Conservation (phyloP, 2,797 vertebrate species). For the Ctenosaura bakeri region DNA sequence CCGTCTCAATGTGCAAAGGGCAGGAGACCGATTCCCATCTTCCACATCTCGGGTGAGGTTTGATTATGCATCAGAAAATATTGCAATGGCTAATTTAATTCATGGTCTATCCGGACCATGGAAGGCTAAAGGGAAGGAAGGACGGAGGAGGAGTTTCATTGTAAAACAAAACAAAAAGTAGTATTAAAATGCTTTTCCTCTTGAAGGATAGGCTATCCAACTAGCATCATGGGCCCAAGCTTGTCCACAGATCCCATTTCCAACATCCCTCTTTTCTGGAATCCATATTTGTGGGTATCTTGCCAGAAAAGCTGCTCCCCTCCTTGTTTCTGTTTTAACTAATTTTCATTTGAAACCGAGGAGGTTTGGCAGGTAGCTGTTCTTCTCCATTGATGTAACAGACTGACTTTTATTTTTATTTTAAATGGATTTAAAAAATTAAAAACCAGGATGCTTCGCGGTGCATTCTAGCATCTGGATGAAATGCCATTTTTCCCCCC, state of each 20-base stretch:
- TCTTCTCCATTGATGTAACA: not conserved
- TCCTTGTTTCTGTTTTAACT: not conserved
- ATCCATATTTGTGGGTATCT: not conserved
- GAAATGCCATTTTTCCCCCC: slow-evolving; percentile 70
- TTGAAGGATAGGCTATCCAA: not conserved
- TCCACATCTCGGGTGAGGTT: no score
- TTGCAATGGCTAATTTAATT: not conserved
- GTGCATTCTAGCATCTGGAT: slow-evolving; percentile 55
- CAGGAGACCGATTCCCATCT: not conserved
- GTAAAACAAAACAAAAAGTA: no score
- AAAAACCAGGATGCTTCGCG: slow-evolving; percentile 17
- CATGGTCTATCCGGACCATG: slow-evolving; percentile 1
- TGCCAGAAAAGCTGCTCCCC: not conserved
- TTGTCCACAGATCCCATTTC: not conserved
- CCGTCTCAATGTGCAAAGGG: not conserved
- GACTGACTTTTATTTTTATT: slow-evolving; percentile 42
- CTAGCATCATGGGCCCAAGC: not conserved
- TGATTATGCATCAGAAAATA: not conserved
- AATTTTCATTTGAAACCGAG: not conserved
- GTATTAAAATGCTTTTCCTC: not conserved
- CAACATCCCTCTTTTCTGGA: not conserved
- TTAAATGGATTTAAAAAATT: not conserved
- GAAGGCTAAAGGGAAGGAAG: not conserved
- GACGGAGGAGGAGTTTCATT: not conserved
- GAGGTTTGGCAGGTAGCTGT: no score